Evolutionary conservation across 2,888 invertebrate genomes (phyloP), one percentile per base, ranked within the genome.

Genomic region (Hydrotaea cyrtoneurina): DNA sequence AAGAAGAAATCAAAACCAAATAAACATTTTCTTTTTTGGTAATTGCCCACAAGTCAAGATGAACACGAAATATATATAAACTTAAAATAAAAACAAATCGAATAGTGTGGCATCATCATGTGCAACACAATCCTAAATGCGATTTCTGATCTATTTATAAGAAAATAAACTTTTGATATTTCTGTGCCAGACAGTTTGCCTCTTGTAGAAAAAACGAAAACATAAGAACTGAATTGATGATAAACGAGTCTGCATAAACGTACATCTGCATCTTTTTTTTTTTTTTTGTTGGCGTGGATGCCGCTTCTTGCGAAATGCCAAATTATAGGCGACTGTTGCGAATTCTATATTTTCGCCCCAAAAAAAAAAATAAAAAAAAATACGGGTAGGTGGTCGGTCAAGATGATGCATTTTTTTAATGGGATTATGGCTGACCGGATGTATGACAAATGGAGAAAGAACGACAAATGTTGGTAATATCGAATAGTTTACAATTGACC

Each of bases 121-220:
- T 59, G 59, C 59, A 59, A 59, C 59, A 26, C 59, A 23, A 26
- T 59, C 59, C 21, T 55, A 23, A 59, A 59, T 23, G 59, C 13
- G 59, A 23, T 59, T 15, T 23, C 26, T 26, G 59, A 10, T 39
- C 4, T 59, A 23, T 55, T 55, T 59, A 26, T 26, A 26, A 26
- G 72, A 50, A 79, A 64, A 64, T 43, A 46, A 57, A 66, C 43
- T 62, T 75, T 80, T 31, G 43, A n/a, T 74, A 46, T 74, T 39
- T 64, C 69, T 69, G 80, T 80, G 83, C 69, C 83, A 83, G 80
- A 83, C 83, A 78, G 80, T 78, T 71, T 80, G 83, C 80, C 80
- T 77, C 80, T 79, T 77, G 10, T 74, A 57, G 43, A 53, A 17
- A 53, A n/a, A 53, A 7, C 53, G 2, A 57, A 57, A 57, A 19